Conservation (phyloP, 2,113 vertebrate genomes). For the Amblyornis subalaris region DNA sequence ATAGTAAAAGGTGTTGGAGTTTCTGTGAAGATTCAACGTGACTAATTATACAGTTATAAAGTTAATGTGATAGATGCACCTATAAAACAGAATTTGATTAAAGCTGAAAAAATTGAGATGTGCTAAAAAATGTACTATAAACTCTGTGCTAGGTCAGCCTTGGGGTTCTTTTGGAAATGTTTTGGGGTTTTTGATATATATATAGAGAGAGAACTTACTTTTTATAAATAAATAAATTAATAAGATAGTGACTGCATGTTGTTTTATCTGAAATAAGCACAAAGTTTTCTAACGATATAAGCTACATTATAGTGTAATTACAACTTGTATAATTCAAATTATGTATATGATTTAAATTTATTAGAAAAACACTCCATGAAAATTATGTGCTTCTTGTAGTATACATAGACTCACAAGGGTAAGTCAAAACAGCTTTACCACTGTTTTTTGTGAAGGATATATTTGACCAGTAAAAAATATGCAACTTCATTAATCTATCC, state of each 20-base stretch:
- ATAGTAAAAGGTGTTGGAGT: neutral
- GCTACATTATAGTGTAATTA: constrained; percentile 12
- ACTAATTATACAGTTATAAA: neutral
- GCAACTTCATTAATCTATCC: neutral
- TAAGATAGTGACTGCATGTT: neutral
- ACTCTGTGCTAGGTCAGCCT: neutral
- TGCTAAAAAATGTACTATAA: neutral
- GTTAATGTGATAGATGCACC: neutral
- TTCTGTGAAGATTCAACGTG: neutral
- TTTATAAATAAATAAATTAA: neutral
- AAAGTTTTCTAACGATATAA: constrained; percentile 9
- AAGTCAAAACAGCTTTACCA: neutral
- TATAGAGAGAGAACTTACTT: neutral
- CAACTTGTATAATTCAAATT: constrained; percentile 20
- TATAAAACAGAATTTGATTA: neutral
- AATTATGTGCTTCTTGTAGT: neutral
- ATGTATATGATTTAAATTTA: neutral
- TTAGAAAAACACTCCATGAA: neutral
- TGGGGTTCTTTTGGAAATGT: neutral
- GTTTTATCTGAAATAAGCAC: neutral
- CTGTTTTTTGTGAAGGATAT: neutral
- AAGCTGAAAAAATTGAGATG: neutral
- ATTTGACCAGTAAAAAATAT: neutral
- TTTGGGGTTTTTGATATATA: neutral
- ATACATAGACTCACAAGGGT: neutral